Evolutionary conservation across 1,140 invertebrate genomes (phyloP), one percentile per base, ranked within the genome.

Genomic region (Pachyrhynchus sulphureomaculatus): DNA sequence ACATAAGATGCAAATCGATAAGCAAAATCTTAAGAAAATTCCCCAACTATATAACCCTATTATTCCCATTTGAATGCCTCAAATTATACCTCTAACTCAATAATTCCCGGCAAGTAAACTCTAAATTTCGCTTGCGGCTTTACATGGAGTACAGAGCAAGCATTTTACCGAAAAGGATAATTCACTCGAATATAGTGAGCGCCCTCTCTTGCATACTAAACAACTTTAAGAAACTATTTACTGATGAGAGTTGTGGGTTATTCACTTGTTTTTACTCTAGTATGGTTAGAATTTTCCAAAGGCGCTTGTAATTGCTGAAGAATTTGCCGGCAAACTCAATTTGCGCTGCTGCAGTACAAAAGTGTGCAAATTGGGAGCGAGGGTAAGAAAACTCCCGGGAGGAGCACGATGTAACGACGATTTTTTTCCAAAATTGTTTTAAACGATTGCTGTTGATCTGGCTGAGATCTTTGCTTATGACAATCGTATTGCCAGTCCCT

Each of bases 281-380:
- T 58, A 58, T 58, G 55, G 55, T 61, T 53, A 61, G 58, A 29
- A 41, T 52, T 61, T 61, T 52, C 47, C 42, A 51, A 61, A 51
- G 48, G 58, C 57, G 57, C 15, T 53, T 37, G 55, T 61, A 61
- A 61, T 59, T 59, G 57, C 57, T 39, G 45, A 59, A 59, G 57
- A 59, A 59, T 61, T 61, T 53, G 58, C 58, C 32, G 48, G 58
- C 47, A 61, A 61, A 61, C 58, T 61, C 42, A 52, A 61, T 61
- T 61, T 61, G 58, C 20, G 44, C 47, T 61, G 58, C 58, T 61
- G 58, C 58, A 53, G 58, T 41, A 53, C 48, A 52, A 61, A 61
- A 61, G 58, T 53, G 48, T 39, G 58, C 49, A 61, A 61, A 53
- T 61, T 61, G 48, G 18, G 20, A 41, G 10, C 15, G 20, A 47